Evolutionary conservation across 1,140 invertebrate genomes (phyloP), one percentile per base, ranked within the genome.

Genomic region (Diorhabda sublineata): DNA sequence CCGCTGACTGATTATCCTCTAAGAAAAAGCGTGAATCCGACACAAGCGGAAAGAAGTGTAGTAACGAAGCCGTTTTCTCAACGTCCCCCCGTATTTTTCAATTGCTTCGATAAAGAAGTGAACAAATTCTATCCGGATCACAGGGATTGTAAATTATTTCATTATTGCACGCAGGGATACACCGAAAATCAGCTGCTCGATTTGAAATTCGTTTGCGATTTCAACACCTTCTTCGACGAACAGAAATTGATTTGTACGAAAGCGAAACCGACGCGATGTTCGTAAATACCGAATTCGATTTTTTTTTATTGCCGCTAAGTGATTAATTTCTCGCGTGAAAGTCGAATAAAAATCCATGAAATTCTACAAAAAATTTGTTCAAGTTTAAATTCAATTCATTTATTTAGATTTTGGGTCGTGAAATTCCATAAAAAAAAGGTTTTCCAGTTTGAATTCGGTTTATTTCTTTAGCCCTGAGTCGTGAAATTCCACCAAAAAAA

Each of bases 81-180:
- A 61, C 69, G 42, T 9, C 56, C 45, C 44, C 8, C 41, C 3
- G 43, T 42, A 11, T 70, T 76, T 11, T 88, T 88, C 74, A 87
- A 84, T 69, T 88, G 86, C 71, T 78, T 86, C 44, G 82, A 84
- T 52, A 86, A 83, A 72, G 78, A 85, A 64, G 78, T 85, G 71
- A 83, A 87, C 70, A 82, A 82, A 65, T 88, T 87, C 77, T 87
- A 87, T 65, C 82, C 84, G 2, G 86, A 88, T 73, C 77, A 79
- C 42, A 81, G 84, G 69, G 85, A 87, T 71, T 88, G 86, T 71
- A 80, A 85, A 63, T 73, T 87, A 44, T 88, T 88, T 66, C 87
- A 88, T 72, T 88, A 87, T 64, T 88, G 86, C 72, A 86, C 85
- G 3, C 82, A 82, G 42, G 87, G 86, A 3, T 88, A 86, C 71